Evolutionary conservation across 1,140 invertebrate species (phyloP).

Genomic region (Sycophila sp.): DNA sequence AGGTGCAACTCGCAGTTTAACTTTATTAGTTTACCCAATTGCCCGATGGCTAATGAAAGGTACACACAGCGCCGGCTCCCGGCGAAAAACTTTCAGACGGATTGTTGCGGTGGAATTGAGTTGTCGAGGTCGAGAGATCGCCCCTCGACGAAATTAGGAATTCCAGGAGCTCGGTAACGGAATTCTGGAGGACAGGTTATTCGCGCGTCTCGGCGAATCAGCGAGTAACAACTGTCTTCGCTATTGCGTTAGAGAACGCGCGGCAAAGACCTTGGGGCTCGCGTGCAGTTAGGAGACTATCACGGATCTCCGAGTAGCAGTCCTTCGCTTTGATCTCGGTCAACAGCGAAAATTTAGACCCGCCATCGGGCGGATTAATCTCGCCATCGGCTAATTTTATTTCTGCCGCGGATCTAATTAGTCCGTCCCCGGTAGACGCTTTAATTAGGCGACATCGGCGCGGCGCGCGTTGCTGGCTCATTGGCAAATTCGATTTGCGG

Average conservation of each 20-base stretch:
- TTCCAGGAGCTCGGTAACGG: slow-evolving; percentile 12
- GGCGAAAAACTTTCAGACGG: background rate
- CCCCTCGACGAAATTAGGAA: slow-evolving; percentile 25
- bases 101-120: background rate
- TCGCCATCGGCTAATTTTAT: slow-evolving; percentile 19
- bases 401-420: background rate
- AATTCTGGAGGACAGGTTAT: slow-evolving; percentile 23
- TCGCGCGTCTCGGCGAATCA: slow-evolving; percentile 19
- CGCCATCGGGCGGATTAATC: slow-evolving; percentile 32
- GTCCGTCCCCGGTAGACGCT: background rate
- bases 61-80: background rate
- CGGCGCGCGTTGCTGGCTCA: background rate
- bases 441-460: background rate
- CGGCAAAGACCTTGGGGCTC: slow-evolving; percentile 49
- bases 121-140: slow-evolving; percentile 8
- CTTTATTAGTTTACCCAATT: slow-evolving; percentile 20
- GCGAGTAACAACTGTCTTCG: slow-evolving; percentile 29
- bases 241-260: slow-evolving; percentile 49
- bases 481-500: slow-evolving; percentile 9
- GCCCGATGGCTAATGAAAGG: no score
- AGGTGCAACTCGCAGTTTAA: background rate
- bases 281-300: slow-evolving; percentile 47
- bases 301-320: slow-evolving; percentile 43
- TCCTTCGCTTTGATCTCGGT: slow-evolving; percentile 61
- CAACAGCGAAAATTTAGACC: slow-evolving; percentile 62